These are phyloP conservation scores for Bradypodion pumilum DNA, from an alignment of 2,797 vertebrate genomes.

Conservation along the genomic window DNA sequence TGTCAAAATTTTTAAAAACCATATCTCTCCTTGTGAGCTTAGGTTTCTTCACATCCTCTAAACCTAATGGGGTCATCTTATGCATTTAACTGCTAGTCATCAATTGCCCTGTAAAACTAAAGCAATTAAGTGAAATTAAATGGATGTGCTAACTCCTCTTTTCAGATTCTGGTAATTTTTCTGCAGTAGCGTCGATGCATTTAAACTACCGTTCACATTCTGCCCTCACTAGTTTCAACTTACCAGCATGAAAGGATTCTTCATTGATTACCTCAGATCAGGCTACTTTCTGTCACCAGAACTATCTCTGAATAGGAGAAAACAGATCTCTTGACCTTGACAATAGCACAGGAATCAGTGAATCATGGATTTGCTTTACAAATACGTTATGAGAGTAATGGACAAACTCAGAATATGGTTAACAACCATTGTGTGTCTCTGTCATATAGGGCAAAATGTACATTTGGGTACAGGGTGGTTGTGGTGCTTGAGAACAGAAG, in stretches of 20 bases:
- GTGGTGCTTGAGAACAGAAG: neutral
- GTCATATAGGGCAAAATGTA: neutral
- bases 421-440: neutral
- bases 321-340: too few relatives aligned
- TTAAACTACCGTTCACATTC: neutral
- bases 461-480: neutral
- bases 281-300: neutral
- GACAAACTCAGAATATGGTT: neutral
- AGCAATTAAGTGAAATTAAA: too few relatives aligned
- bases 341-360: neutral
- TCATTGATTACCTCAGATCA: neutral
- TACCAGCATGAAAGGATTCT: neutral
- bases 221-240: neutral
- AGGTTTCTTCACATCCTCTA: too few relatives aligned
- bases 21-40: too few relatives aligned
- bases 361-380: neutral
- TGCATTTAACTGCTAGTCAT: too few relatives aligned
- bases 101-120: too few relatives aligned
- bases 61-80: too few relatives aligned
- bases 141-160: neutral
- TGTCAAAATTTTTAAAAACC: too few relatives aligned
- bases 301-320: too few relatives aligned
- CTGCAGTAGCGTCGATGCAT: neutral
- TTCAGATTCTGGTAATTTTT: neutral
- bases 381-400: neutral